phyloP scores from a whole-genome alignment of 2,797 vertebrate species.

The Sebastes taczanowskii region DNA sequence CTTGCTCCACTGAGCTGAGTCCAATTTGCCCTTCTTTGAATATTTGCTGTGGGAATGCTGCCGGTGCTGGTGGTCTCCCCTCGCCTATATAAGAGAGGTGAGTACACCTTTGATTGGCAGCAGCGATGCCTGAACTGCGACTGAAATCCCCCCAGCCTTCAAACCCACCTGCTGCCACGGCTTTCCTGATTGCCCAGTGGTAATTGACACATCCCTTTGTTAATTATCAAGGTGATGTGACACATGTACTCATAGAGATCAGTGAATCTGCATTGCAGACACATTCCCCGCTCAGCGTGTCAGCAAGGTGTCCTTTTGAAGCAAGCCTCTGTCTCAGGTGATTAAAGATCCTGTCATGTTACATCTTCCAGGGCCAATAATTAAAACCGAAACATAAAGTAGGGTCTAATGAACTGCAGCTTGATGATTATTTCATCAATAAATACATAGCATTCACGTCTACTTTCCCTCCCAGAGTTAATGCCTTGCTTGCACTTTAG shows the following conservation, averaged over 20 bases:
- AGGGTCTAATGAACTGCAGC: constrained; percentile 81
- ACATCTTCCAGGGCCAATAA: constrained; percentile 82
- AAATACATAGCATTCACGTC: constrained; percentile 65
- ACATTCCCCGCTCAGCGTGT: constrained; percentile 71
- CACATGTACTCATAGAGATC: constrained; percentile 74
- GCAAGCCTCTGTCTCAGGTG: constrained; percentile 72
- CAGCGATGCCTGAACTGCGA: constrained; percentile 17
- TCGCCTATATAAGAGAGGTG: constrained; percentile 30
- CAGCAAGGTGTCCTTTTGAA: constrained; percentile 81
- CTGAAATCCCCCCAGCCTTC: constrained; percentile 42
- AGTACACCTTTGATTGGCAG: constrained; percentile 59
- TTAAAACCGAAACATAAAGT: constrained; percentile 84
- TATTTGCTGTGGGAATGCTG: constrained; percentile 66
- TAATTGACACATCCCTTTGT: constrained; percentile 79
- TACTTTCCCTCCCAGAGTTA: constrained; percentile 65
- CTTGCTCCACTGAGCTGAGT: constrained; percentile 71
- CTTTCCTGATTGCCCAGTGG: constrained; percentile 61
- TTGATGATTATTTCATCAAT: constrained; percentile 83
- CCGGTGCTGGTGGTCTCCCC: constrained; percentile 13
- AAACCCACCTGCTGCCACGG: constrained; percentile 61
- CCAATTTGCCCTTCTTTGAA: constrained; percentile 74
- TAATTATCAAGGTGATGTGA: constrained; percentile 78
- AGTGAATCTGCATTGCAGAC: constrained; percentile 76
- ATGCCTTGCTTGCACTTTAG: constrained; percentile 70
- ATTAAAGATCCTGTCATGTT: constrained; percentile 81